Conservation (phyloP, 2,888 invertebrate species). For the Agrilus biguttatus region DNA sequence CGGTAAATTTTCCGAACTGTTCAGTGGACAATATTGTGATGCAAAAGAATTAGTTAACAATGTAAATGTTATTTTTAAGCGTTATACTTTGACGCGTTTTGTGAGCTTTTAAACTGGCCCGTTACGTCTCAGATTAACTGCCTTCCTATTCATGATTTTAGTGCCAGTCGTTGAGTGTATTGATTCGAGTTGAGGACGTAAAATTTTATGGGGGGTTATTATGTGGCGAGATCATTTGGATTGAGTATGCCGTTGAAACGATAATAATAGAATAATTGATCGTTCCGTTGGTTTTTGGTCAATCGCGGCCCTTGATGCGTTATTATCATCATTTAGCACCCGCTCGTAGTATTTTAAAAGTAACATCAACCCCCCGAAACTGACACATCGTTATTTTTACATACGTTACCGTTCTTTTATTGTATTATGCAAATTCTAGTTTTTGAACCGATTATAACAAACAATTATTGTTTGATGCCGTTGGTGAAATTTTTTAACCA, state of each 20-base stretch:
- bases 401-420: too few species aligned
- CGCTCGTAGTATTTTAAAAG: too few species aligned
- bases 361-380: too few species aligned
- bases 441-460: too few species aligned
- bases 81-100: conserved; percentile 6
- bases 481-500: too few species aligned
- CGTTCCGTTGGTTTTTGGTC: conserved; percentile 22
- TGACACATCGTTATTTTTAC: too few species aligned
- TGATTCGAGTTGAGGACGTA: conserved; percentile 25
- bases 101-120: conserved; percentile 12
- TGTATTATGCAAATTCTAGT: too few species aligned
- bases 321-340: too few species aligned
- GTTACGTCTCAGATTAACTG: conserved; percentile 19
- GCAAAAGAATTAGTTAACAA: too few species aligned
- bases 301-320: conserved; percentile 15
- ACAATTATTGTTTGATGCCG: too few species aligned
- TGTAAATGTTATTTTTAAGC: too few species aligned
- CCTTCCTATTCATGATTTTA: conserved; percentile 20
- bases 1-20: too few species aligned
- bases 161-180: conserved; percentile 20
- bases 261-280: conserved; percentile 27
- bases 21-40: background rate
- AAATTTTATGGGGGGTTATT: conserved; percentile 27
- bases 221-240: conserved; percentile 24
- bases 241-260: conserved; percentile 22